These are phyloP conservation scores for Cladopsammia gracilis DNA, from an alignment of 64 coral and sea anemone genomes.

Conservation along the genomic window DNA sequence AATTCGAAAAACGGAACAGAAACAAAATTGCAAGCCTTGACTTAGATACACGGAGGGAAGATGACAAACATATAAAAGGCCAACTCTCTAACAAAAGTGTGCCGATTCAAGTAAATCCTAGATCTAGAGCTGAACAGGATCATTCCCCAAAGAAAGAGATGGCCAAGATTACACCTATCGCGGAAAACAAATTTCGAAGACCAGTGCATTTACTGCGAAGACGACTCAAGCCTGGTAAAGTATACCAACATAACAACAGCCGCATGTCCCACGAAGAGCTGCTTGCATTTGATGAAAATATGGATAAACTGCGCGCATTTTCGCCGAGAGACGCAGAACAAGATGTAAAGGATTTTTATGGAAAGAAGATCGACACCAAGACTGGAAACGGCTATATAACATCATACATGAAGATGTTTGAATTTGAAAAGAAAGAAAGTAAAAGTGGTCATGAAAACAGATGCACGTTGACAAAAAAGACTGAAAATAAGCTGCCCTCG, in stretches of 20 bases:
- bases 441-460: no score
- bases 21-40: not conserved
- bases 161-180: not conserved
- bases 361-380: not conserved
- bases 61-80: not conserved
- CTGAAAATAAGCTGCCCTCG: not conserved
- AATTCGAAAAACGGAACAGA: not conserved
- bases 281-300: constrained; percentile 20
- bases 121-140: not conserved
- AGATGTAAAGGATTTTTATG: not conserved
- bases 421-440: not conserved
- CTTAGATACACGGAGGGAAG: no score
- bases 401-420: not conserved
- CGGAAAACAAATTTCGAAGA: not conserved
- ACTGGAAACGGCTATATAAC: not conserved
- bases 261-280: constrained; percentile 12
- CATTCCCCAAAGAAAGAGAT: not conserved
- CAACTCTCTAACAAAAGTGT: not conserved
- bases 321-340: not conserved
- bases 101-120: not conserved
- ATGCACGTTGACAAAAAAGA: no score
- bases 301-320: not conserved
- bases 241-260: not conserved
- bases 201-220: not conserved
- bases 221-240: not conserved